Conservation (phyloP, 2,888 invertebrate species). For the Agonum fuliginosum region DNA sequence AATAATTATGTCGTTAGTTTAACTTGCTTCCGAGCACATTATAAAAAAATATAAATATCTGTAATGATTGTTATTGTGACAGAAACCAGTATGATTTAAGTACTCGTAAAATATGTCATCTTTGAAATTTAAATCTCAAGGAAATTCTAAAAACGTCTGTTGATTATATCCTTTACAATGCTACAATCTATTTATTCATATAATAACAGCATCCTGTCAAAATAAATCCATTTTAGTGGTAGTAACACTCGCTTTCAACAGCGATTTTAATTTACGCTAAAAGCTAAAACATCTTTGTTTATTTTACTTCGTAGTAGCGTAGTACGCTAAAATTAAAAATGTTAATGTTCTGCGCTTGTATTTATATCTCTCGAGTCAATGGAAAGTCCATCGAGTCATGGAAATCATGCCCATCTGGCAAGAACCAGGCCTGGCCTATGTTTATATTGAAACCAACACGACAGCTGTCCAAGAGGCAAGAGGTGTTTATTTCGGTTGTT, state of each 20-base stretch:
- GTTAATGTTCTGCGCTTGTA: not conserved
- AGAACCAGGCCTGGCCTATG: not conserved
- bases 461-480: not conserved
- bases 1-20: too few species aligned
- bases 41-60: too few species aligned
- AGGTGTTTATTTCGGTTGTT: not conserved
- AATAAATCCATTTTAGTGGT: not conserved
- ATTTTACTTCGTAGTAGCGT: not conserved
- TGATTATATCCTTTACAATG: too few species aligned
- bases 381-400: not conserved
- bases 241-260: not conserved
- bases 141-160: too few species aligned
- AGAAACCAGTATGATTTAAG: too few species aligned
- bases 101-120: too few species aligned
- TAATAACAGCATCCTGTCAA: not conserved
- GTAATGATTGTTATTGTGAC: too few species aligned
- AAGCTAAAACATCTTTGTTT: not conserved
- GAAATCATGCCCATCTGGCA: constrained; percentile 2
- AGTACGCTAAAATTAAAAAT: constrained; percentile 1
- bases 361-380: not conserved
- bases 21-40: too few species aligned
- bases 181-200: not conserved
- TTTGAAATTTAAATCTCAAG: too few species aligned
- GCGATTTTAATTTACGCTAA: not conserved
- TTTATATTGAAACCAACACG: not conserved